Conservation (phyloP, 1,140 invertebrate genomes). For the Tetramorium parvispinum region DNA sequence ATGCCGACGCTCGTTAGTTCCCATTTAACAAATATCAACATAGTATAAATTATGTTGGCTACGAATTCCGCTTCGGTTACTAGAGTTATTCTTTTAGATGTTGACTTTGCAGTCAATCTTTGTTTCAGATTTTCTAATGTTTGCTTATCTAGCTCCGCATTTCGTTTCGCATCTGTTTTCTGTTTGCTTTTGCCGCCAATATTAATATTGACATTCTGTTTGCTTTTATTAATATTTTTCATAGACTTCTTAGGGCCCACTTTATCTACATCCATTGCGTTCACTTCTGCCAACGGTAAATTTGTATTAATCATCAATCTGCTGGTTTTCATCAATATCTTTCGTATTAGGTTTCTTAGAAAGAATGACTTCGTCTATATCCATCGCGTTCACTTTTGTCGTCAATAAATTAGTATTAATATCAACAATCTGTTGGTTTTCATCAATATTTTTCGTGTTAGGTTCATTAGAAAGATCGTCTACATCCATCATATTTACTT, state of each 20-base stretch:
- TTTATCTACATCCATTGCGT: constrained; percentile 3
- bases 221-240: background rate
- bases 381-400: too few relatives aligned
- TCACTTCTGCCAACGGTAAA: background rate
- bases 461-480: background rate
- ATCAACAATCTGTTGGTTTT: too few relatives aligned
- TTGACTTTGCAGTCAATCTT: constrained; percentile 1
- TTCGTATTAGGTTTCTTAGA: background rate
- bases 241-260: background rate
- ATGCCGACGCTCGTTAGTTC: constrained; percentile 57
- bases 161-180: background rate
- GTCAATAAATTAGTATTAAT: too few relatives aligned
- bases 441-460: too few relatives aligned
- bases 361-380: too few relatives aligned
- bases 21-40: constrained; percentile 81
- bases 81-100: background rate
- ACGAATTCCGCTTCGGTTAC: constrained; percentile 86
- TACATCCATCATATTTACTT: background rate
- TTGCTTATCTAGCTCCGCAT: background rate
- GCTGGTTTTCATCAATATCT: background rate
- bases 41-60: constrained; percentile 86
- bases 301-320: background rate
- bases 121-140: background rate
- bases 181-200: background rate
- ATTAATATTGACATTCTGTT: background rate